Percentiles rank a stretch among this genome's conserved stretches.
Evolutionary conservation across 2,888 invertebrate genomes (phyloP).

Genomic region (Ramazzottius varieornatus): DNA sequence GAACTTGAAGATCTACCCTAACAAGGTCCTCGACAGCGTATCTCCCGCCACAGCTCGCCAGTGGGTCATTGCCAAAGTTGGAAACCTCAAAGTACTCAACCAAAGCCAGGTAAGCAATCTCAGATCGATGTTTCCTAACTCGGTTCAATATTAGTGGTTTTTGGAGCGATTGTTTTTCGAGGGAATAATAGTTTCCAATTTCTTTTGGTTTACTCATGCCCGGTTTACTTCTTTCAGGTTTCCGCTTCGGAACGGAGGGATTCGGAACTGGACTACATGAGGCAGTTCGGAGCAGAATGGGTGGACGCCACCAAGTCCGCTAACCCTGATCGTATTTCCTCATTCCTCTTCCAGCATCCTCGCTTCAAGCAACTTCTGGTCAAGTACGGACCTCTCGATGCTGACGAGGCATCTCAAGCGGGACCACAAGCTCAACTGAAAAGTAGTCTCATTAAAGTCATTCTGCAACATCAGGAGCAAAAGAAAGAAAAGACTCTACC

Average conservation of each 20-base stretch:
- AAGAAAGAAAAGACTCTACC: not conserved
- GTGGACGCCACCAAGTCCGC: not conserved
- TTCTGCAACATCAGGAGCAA: not conserved
- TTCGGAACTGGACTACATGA: conserved; percentile 2
- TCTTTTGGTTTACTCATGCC: too few species aligned
- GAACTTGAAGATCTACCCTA: not conserved
- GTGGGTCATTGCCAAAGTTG: not conserved
- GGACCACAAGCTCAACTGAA: not conserved
- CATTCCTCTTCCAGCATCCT: not conserved
- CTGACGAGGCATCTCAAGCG: not conserved
- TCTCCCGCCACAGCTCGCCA: not conserved
- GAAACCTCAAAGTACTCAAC: not conserved
- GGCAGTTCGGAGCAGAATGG: not conserved
- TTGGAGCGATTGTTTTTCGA: too few species aligned
- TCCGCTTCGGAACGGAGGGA: not conserved
- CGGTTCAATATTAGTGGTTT: not conserved
- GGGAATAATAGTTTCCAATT: too few species aligned
- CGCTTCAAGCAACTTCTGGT: not conserved
- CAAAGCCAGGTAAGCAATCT: not conserved
- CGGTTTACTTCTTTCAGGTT: not conserved
- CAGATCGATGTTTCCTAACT: not conserved
- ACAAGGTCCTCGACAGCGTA: not conserved
- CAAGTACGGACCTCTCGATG: not conserved
- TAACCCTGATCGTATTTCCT: not conserved
- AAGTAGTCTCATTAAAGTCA: not conserved